These are phyloP conservation scores for Drosophila barbarae DNA, from an alignment of 2,888 invertebrate species.

Conservation along the genomic window DNA sequence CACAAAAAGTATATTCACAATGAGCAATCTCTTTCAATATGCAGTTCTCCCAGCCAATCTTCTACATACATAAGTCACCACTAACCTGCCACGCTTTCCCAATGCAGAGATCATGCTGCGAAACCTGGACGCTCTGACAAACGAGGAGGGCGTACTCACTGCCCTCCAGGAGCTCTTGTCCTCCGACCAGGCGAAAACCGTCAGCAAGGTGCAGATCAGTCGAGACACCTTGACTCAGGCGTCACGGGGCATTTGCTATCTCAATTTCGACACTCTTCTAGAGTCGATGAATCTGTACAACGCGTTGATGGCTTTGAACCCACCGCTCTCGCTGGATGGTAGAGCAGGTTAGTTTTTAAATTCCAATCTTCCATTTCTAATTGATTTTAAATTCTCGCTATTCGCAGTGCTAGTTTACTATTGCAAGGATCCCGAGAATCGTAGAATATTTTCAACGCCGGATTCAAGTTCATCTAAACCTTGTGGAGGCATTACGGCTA, in stretches of 20 bases:
- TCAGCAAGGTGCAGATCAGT: constrained; percentile 91
- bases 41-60: constrained; percentile 25
- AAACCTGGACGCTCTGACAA: constrained; percentile 94
- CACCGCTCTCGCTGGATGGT: constrained; percentile 81
- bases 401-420: constrained; percentile 78
- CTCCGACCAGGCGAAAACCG: constrained; percentile 86
- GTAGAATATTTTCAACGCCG: constrained; percentile 51
- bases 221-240: constrained; percentile 91
- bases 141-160: constrained; percentile 93
- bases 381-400: too few species aligned
- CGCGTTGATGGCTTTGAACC: constrained; percentile 82
- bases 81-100: constrained; percentile 36
- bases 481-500: constrained; percentile 33
- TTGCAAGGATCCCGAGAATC: constrained; percentile 78
- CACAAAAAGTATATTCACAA: constrained; percentile 85
- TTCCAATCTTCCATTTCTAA: not conserved
- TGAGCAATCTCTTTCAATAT: constrained; percentile 27
- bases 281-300: constrained; percentile 90
- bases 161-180: constrained; percentile 88
- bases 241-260: constrained; percentile 89
- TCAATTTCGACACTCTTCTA: constrained; percentile 90
- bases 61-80: constrained; percentile 9
- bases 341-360: constrained; percentile 71
- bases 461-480: constrained; percentile 15
- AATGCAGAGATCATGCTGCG: constrained; percentile 88